phyloP scores from a whole-genome alignment of 2,888 invertebrate genomes.

The Nephrotoma guestfalica region DNA sequence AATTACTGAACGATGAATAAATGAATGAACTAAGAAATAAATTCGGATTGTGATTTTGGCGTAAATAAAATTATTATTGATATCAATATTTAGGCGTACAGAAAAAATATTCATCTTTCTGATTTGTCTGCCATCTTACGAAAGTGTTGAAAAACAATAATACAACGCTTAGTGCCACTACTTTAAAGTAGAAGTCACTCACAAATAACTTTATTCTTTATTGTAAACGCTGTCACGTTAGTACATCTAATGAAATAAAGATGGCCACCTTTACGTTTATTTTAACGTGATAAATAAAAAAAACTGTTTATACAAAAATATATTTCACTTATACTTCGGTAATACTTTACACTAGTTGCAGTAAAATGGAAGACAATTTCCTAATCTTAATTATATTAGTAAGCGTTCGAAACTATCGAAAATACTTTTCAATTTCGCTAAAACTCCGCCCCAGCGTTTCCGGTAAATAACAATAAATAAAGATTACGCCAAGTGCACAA shows the following conservation, averaged over 20 bases:
- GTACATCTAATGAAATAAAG: background rate
- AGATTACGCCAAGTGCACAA: slow-evolving; percentile 32
- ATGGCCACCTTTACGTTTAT: background rate
- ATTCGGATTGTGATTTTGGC: too few relatives aligned
- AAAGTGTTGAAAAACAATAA: background rate
- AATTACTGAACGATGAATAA: too few relatives aligned
- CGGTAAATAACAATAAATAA: slow-evolving; percentile 37
- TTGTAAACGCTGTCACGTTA: background rate
- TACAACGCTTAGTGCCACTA: background rate
- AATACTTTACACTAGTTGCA: background rate
- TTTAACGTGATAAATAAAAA: background rate
- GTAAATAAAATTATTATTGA: too few relatives aligned
- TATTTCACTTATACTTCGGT: background rate
- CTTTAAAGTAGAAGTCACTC: background rate
- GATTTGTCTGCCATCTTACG: background rate
- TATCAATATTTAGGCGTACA: background rate
- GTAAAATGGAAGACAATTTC: background rate
- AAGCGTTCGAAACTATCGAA: slow-evolving; percentile 13
- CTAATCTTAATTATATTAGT: slow-evolving; percentile 10
- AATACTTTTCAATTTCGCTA: slow-evolving; percentile 37
- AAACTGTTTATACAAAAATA: background rate
- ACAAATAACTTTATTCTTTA: background rate
- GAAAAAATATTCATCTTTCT: background rate
- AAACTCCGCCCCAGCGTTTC: slow-evolving; percentile 43
- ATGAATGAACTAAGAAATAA: too few relatives aligned